Evolutionary conservation across 2,113 vertebrate species (phyloP), one percentile per base, ranked within the genome.

Genomic region (Azemiops feae): DNA sequence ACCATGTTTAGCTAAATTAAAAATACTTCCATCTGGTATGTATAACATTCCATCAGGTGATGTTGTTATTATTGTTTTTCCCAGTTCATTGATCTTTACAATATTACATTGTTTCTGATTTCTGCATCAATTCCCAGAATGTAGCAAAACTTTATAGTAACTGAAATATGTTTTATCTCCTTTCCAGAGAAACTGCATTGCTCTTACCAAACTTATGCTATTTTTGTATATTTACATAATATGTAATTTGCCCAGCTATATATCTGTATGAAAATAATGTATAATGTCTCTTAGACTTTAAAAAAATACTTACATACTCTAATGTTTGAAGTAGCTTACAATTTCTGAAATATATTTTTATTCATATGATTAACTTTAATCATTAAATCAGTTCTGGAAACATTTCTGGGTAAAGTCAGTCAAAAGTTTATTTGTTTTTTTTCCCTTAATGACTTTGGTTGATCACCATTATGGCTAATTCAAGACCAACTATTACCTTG

Each of bases 401-500:
- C 92, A 93, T 89, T 93, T 96, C 74, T 93, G 6, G 45, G 85
- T 94, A 97, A 92, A 95, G 52, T 91, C 92, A 50, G 69, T 97
- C 69, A 94, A 95, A 95, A 86, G 12, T 95, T 96, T 9, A 10
- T 22, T 81, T 74, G 5, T 74, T 39, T 20, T 18, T 81, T 18
- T 3, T 8, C 34, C 9, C 34, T 94, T 93, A 95, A 91, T 91
- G 92, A 96, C 96, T 96, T 97, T 96, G 96, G 96, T 88, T 96
- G 92, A 94, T 81, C 53, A 95, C 91, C 22, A 93, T 96, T 95
- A 96, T 95, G 90, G 93, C 85, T 95, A 96, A 95, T 95, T 96
- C 91, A 97, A 93, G 92, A 95, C 86, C 87, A 85, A 96, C 96
- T 96, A 96, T 94, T 96, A 94, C 96, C 91, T 86, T 90, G 94